phyloP scores from a whole-genome alignment of 2,113 vertebrate species.

The Octodon degus region DNA sequence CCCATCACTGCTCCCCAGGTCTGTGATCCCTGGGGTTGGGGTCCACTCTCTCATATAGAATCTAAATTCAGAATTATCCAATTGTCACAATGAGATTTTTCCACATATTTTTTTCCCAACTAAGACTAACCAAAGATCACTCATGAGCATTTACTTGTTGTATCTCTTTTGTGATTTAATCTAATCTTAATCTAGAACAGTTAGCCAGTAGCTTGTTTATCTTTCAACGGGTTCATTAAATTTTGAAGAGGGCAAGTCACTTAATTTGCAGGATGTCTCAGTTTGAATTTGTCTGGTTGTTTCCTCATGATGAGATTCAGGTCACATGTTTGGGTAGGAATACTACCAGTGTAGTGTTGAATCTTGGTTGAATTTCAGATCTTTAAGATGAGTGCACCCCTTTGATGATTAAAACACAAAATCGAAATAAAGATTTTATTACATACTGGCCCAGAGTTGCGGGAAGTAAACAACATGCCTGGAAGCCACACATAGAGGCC shows the following conservation, averaged over 20 bases:
- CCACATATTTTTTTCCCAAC: neutral
- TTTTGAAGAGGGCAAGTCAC: slow-evolving; percentile 47
- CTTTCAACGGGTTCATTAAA: slow-evolving; percentile 29
- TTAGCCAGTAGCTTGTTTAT: slow-evolving; percentile 1
- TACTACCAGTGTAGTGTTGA: neutral
- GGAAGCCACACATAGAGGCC: neutral
- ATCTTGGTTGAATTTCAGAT: neutral
- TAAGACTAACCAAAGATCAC: slow-evolving; percentile 22
- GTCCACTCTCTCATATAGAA: neutral
- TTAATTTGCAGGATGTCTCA: slow-evolving; percentile 49
- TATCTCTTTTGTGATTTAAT: slow-evolving; percentile 29
- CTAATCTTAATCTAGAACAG: neutral
- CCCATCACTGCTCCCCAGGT: neutral
- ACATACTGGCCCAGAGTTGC: neutral
- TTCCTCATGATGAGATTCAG: neutral
- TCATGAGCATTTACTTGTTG: slow-evolving; percentile 30
- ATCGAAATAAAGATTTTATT: neutral
- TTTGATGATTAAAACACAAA: neutral
- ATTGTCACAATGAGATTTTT: slow-evolving; percentile 32
- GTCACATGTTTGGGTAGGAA: neutral
- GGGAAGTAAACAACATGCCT: neutral
- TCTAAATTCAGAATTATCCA: slow-evolving; percentile 49
- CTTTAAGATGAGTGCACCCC: neutral
- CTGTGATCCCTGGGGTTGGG: neutral
- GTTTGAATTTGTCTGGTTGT: neutral